Evolutionary conservation across 2,797 vertebrate species (phyloP), one percentile per base, ranked within the genome.

Genomic region (Ctenosaura bakeri): DNA sequence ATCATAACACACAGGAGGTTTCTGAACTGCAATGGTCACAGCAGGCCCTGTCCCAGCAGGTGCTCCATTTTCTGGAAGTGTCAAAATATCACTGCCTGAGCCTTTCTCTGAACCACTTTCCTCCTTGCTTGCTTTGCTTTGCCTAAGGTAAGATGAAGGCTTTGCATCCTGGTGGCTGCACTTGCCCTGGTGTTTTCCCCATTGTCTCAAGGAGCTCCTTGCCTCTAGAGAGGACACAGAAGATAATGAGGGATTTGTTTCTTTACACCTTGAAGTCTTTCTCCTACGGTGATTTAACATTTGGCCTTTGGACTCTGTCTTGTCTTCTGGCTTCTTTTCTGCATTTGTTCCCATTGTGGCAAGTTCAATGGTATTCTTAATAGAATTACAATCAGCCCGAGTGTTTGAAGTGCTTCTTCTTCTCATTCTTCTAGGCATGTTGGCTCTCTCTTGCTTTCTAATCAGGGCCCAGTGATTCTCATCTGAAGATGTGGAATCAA

Each of bases 391-490:
- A 90, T 96, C 91, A 89, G 95, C 66, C 89, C 96, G 91, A 94
- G 62, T 93, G 92, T 90, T 96, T 77, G 96, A 94, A 83, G 91
- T 96, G 13, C 95, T 97, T 16, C 92, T 97, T 89, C 96, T 97
- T 66, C 97, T 96, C 24, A 95, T 97, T 92, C 97, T 98, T 86
- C 96, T 95, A 38, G 94, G 91, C 82, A 96, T 89, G 92, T 98
- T 98, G 95, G 98, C 98, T 90, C 97, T 97, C 22, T 97, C 98
- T 98, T 97, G 99, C 92, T 97, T 98, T 92, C 96, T 97, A 92
- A 97, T 89, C 93, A 98, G 96, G 64, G 97, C 97, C 97, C 97
- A 97, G 0, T 95, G 95, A 95, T 97, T 97, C 6, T 98, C 98
- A 88, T 98, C 98, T 0, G 97, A 97, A 64, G 97, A 98, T 32